Evolutionary conservation across 1,140 invertebrate species (phyloP).

Genomic region (Drosophila insularis): DNA sequence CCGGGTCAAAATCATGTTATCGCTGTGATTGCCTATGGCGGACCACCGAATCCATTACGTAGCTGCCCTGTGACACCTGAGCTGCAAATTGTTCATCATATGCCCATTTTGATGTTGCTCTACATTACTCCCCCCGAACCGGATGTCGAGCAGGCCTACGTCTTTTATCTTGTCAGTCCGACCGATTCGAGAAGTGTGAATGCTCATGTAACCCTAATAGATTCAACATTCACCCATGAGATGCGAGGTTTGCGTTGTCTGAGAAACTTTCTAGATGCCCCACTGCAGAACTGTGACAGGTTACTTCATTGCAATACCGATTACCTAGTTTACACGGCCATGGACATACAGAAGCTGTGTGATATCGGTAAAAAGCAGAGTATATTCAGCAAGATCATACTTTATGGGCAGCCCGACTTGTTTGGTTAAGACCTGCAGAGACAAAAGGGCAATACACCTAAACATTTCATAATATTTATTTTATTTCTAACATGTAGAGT

Average conservation of each 20-base stretch:
- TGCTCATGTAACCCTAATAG: constrained; percentile 37
- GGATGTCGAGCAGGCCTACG: constrained; percentile 31
- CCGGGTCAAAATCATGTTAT: constrained; percentile 43
- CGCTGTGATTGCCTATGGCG: constrained; percentile 42
- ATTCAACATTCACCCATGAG: constrained; percentile 7
- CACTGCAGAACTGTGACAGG: constrained; percentile 30
- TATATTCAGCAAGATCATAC: constrained; percentile 32
- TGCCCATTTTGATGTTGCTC: constrained; percentile 44
- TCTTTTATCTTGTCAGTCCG: constrained; percentile 47
- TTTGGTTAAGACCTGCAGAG: constrained; percentile 12
- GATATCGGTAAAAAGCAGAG: not conserved
- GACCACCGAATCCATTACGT: constrained; percentile 18
- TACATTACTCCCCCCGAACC: constrained; percentile 31
- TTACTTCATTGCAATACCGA: constrained; percentile 43
- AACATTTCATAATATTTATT: too few species aligned
- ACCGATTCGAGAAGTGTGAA: constrained; percentile 28
- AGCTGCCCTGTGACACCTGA: constrained; percentile 42
- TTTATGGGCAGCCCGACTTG: constrained; percentile 36
- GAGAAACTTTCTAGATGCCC: constrained; percentile 32
- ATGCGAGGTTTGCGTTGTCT: constrained; percentile 37
- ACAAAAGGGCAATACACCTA: not conserved
- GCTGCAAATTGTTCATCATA: constrained; percentile 47
- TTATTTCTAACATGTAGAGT: too few species aligned
- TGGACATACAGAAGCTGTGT: constrained; percentile 30
- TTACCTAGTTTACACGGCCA: constrained; percentile 42